Evolutionary conservation across 2,888 invertebrate genomes (phyloP).

Genomic region (Copidosoma aretas): DNA sequence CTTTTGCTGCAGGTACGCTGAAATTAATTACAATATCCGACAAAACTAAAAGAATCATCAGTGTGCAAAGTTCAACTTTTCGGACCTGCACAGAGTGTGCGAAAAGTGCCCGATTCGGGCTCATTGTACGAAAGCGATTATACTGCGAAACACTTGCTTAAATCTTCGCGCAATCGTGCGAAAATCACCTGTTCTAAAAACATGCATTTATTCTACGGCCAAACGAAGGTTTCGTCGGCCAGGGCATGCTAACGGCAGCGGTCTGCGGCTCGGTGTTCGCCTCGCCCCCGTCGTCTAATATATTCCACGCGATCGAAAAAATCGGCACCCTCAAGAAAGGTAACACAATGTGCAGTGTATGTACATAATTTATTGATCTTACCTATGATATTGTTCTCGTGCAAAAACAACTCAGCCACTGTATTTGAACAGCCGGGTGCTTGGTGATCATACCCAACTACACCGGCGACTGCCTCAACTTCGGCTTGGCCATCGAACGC

Average conservation of each 20-base stretch:
- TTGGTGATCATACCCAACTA: constrained; percentile 78
- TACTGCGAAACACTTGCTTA: no score
- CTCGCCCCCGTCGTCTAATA: constrained; percentile 74
- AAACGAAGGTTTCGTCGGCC: constrained; percentile 74
- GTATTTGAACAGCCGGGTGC: constrained; percentile 67
- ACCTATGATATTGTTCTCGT: no score
- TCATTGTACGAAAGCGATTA: no score
- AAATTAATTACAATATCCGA: constrained; percentile 1
- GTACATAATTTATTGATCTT: no score
- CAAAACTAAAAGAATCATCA: neutral
- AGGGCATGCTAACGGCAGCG: constrained; percentile 78
- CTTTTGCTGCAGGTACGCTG: constrained; percentile 61
- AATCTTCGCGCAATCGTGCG: no score
- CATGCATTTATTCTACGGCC: no score
- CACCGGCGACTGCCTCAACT: constrained; percentile 80
- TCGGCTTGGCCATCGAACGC: constrained; percentile 80
- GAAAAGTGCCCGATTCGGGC: no score
- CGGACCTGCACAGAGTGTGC: no score
- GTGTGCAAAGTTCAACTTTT: no score
- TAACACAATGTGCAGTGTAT: neutral
- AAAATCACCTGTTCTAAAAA: no score
- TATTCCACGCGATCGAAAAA: constrained; percentile 68
- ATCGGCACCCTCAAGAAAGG: constrained; percentile 4
- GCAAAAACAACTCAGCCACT: no score
- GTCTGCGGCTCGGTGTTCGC: constrained; percentile 76